Evolutionary conservation across 2,113 vertebrate genomes (phyloP).

Genomic region (Thinocorus orbignyianus): DNA sequence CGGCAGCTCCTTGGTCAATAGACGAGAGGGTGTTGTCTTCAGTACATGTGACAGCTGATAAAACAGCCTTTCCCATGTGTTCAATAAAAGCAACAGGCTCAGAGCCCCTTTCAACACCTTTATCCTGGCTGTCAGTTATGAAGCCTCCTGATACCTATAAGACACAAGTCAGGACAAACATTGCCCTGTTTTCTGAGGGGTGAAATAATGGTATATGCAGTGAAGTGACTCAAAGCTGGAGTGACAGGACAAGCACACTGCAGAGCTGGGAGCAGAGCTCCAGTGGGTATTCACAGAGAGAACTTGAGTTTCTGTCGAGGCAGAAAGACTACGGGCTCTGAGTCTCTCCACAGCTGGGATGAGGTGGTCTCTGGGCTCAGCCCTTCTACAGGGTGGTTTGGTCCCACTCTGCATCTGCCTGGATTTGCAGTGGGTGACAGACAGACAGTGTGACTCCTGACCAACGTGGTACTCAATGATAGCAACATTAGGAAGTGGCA

Average conservation of each 20-base stretch:
- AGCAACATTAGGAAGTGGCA: not conserved
- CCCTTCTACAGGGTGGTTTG: not conserved
- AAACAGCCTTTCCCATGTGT: slow-evolving; percentile 1
- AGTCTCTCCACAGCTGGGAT: not conserved
- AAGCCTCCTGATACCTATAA: not conserved
- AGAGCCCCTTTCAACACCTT: slow-evolving; percentile 34
- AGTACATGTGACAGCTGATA: slow-evolving; percentile 17
- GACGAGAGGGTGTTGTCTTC: not conserved
- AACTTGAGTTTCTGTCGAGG: not conserved
- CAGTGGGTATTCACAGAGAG: not conserved
- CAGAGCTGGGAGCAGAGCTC: not conserved
- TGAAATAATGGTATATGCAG: not conserved
- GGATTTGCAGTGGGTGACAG: not conserved
- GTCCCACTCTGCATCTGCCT: not conserved
- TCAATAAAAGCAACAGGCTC: slow-evolving; percentile 9
- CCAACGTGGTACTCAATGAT: not conserved
- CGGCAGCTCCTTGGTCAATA: not conserved
- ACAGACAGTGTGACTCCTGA: not conserved
- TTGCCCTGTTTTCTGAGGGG: not conserved
- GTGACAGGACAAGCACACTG: rapidly evolving
- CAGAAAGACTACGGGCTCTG: not conserved
- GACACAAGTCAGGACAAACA: not conserved
- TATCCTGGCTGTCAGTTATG: slow-evolving; percentile 4
- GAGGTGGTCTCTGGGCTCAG: not conserved
- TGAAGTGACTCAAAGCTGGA: not conserved